Evolutionary conservation across 2,113 vertebrate genomes (phyloP).

Genomic region (Balaeniceps rex): DNA sequence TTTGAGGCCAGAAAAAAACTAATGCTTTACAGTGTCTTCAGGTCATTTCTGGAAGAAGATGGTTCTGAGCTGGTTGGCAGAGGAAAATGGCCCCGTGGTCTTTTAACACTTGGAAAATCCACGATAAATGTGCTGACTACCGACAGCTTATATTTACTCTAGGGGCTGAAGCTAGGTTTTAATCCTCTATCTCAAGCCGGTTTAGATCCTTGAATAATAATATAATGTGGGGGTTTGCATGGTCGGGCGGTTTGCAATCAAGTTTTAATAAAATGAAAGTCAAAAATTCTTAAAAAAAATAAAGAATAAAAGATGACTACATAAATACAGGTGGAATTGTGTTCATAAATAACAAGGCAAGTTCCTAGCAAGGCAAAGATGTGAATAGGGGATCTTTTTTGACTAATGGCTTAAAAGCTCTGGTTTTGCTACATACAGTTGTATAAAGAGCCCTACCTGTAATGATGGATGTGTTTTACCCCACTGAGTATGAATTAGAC

Average conservation of each 20-base stretch:
- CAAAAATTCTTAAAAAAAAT: not conserved
- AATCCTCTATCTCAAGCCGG: not conserved
- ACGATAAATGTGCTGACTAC: not conserved
- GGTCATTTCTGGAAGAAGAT: accelerated
- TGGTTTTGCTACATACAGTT: not conserved
- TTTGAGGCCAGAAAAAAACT: not conserved
- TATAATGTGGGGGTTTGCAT: too few relatives aligned
- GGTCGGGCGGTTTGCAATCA: not conserved
- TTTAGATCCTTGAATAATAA: not conserved
- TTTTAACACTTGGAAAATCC: not conserved
- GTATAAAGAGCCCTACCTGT: not conserved
- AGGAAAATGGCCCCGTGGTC: not conserved
- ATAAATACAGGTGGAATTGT: not conserved
- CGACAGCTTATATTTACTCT: not conserved
- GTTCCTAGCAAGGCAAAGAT: not conserved
- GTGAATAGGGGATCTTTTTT: not conserved
- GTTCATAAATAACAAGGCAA: not conserved
- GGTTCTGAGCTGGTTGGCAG: not conserved
- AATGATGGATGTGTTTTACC: not conserved
- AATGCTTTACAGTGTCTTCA: not conserved
- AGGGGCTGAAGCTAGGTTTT: not conserved
- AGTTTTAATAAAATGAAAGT: not conserved
- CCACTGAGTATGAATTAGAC: not conserved
- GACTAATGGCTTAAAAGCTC: not conserved
- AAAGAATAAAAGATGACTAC: not conserved